Percentiles rank a stretch among this genome's conserved stretches.
These are phyloP conservation scores for Mayetiola destructor DNA, from an alignment of 2,888 invertebrate genomes.

Conservation along the genomic window DNA sequence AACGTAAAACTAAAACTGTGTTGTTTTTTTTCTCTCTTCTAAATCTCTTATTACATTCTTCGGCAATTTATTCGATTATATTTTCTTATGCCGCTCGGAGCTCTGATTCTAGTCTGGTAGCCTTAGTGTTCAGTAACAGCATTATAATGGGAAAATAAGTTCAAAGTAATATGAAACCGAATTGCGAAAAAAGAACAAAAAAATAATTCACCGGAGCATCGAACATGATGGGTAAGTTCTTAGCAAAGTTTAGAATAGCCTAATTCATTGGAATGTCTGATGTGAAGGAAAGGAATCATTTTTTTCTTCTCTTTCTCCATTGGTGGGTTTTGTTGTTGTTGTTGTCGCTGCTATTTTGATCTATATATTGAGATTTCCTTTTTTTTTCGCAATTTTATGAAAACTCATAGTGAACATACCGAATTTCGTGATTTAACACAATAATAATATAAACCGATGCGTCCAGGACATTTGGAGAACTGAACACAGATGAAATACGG, in stretches of 20 bases:
- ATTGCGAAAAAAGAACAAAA: not conserved
- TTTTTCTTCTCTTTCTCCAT: conserved; percentile 9
- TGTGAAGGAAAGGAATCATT: not conserved
- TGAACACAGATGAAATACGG: conserved; percentile 3
- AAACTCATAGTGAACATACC: conserved; percentile 5
- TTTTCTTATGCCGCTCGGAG: too few relatives aligned
- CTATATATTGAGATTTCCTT: not conserved
- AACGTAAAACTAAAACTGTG: too few relatives aligned
- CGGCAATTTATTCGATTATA: too few relatives aligned
- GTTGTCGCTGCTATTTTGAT: too few relatives aligned
- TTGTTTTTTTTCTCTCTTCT: too few relatives aligned
- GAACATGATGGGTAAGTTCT: not conserved
- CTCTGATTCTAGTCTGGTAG: not conserved
- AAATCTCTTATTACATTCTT: too few relatives aligned
- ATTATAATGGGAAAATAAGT: not conserved
- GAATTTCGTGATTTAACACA: conserved; percentile 8
- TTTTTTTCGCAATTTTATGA: conserved; percentile 5
- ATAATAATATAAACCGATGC: not conserved
- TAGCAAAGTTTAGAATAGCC: not conserved
- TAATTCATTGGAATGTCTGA: conserved; percentile 11
- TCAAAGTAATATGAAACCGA: conserved; percentile 8
- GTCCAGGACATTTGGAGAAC: conserved; percentile 11
- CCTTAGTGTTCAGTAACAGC: not conserved
- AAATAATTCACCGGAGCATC: not conserved
- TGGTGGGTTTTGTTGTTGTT: not conserved